Evolutionary conservation across 2,888 invertebrate genomes (phyloP), one percentile per base, ranked within the genome.

Genomic region (Sepiola atlantica): DNA sequence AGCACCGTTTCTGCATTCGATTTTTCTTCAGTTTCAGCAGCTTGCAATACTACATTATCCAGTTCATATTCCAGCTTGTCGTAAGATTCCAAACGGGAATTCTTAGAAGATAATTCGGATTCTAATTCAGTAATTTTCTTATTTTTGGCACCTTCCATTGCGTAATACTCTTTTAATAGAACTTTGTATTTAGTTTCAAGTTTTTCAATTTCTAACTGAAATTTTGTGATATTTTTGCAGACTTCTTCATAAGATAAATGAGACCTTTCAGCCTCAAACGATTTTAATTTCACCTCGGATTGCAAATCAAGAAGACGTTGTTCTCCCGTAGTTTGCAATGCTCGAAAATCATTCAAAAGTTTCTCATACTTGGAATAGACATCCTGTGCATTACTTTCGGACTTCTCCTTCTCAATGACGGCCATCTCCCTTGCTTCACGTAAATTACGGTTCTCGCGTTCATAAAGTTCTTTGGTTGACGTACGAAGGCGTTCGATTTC

Each of bases 31-130:
- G 55, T 16, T 95, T 97, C 97, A 32, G 97, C 97, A 45, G 97
- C 97, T 95, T 97, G 97, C 96, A 97, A 96, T 32, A 97, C 97
- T 35, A 97, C 97, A 94, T 97, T 96, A 95, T 97, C 97, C 93
- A 97, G 95, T 94, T 97, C 97, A 94, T 97, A 96, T 94, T 97
- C 97, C 55, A 97, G 95, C 91, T 96, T 96, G 95, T 97, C 97
- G 94, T 97, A 97, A 0, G 96, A 96, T 94, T 96, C 96, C 94
- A 97, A 95, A 94, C 97, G 96, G 12, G 95, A 94, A 32, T 95
- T 96, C 94, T 96, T 96, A 94, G 97, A 97, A 12, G 96, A 95
- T 55, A 97, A 92, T 32, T 95, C 95, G 24, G 96, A 95, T 95
- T 97, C 97, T 24, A 97, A 95, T 94, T 97, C 97, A 6, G 96